phyloP scores from a whole-genome alignment of 2,113 vertebrate species.

The Kryptolebias marmoratus region DNA sequence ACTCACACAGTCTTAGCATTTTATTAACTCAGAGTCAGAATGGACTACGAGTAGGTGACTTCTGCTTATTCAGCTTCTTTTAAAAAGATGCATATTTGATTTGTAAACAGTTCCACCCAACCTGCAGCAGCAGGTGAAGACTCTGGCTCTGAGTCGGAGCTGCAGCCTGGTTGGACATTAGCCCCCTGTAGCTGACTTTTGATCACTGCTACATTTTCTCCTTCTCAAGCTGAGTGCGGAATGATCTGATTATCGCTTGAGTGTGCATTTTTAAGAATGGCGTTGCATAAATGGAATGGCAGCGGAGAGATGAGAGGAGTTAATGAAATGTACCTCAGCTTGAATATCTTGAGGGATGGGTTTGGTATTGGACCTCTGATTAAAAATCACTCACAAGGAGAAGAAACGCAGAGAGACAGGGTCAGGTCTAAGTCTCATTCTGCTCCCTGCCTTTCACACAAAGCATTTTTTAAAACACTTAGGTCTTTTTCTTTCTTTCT shows the following conservation, averaged over 20 bases:
- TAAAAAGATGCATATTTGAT: too few species aligned
- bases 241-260: conserved; percentile 72
- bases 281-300: conserved; percentile 59
- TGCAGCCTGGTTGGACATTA: too few species aligned
- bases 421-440: conserved; percentile 63
- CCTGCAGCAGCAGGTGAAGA: too few species aligned
- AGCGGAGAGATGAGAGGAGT: conserved; percentile 69
- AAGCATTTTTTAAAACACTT: too few species aligned
- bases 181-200: conserved; percentile 46
- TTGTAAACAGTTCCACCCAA: too few species aligned
- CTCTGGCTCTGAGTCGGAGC: too few species aligned
- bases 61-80: too few species aligned
- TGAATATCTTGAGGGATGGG: conserved; percentile 79
- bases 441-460: conserved; percentile 31
- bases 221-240: conserved; percentile 52
- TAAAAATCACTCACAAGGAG: conserved; percentile 80
- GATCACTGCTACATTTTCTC: conserved; percentile 48
- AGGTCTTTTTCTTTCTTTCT: too few species aligned
- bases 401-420: conserved; percentile 70
- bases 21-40: too few species aligned
- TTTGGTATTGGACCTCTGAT: conserved; percentile 79
- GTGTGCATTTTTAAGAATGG: conserved; percentile 73
- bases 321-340: conserved; percentile 79
- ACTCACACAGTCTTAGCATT: too few species aligned
- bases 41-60: too few species aligned